Evolutionary conservation across 2,888 invertebrate species (phyloP).

Genomic region (Aquatica leii): DNA sequence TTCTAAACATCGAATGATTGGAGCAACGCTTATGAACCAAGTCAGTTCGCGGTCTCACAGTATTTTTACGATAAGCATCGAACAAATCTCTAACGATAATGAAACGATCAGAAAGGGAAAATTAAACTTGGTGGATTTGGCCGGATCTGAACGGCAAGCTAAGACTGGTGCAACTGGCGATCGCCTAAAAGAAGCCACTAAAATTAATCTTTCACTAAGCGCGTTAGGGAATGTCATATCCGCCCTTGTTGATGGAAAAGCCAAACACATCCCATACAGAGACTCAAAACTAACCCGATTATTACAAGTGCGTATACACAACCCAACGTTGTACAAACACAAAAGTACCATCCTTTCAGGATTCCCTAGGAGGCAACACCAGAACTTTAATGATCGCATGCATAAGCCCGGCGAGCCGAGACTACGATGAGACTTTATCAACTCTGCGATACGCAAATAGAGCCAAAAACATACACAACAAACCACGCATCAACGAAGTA

Average conservation of each 20-base stretch:
- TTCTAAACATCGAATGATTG: constrained; percentile 81
- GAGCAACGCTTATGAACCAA: constrained; percentile 89
- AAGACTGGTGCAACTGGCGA: constrained; percentile 88
- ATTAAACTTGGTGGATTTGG: constrained; percentile 87
- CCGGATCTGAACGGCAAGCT: constrained; percentile 86
- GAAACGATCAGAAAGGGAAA: constrained; percentile 64
- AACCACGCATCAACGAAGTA: constrained; percentile 81
- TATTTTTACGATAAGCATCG: constrained; percentile 85
- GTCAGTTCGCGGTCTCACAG: constrained; percentile 87
- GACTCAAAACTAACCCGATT: constrained; percentile 87
- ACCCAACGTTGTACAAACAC: not conserved
- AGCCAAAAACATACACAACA: constrained; percentile 87
- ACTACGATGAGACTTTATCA: constrained; percentile 84
- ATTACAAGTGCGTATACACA: constrained; percentile 70
- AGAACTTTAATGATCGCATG: constrained; percentile 90
- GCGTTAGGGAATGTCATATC: constrained; percentile 91
- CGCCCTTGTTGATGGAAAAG: constrained; percentile 82
- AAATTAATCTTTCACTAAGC: constrained; percentile 87
- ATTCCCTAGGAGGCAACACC: constrained; percentile 87
- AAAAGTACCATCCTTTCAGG: no score
- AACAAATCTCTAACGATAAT: constrained; percentile 72
- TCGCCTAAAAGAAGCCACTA: constrained; percentile 86
- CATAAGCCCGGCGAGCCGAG: constrained; percentile 81
- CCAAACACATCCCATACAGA: constrained; percentile 81
- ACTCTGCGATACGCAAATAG: constrained; percentile 85